Evolutionary conservation across 1,140 invertebrate genomes (phyloP).

Genomic region (Hylaeus volcanicus): DNA sequence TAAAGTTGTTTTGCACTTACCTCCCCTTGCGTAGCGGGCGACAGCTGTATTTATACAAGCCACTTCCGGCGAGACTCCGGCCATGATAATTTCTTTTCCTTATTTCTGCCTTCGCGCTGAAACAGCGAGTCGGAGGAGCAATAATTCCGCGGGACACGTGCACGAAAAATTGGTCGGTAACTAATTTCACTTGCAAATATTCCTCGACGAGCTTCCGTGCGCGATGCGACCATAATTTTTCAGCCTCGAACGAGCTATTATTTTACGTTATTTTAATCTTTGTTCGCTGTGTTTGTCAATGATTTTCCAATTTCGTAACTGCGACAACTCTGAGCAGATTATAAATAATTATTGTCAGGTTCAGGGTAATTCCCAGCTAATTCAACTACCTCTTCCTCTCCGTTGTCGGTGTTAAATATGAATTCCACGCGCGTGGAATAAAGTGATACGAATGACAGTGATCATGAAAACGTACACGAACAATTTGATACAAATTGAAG

Average conservation of each 20-base stretch:
- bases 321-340: not conserved
- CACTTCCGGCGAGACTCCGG: conserved; percentile 49
- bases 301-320: conserved; percentile 2
- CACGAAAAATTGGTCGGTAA: not conserved
- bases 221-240: too few species aligned
- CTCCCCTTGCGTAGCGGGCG: conserved; percentile 32
- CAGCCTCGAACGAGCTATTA: too few species aligned
- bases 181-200: not conserved
- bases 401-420: conserved; percentile 10
- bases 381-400: conserved; percentile 38
- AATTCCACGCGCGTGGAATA: conserved; percentile 7
- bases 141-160: not conserved
- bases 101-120: conserved; percentile 25
- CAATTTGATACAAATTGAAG: conserved; percentile 34
- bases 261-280: not conserved
- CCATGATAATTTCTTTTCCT: conserved; percentile 56
- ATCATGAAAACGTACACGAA: conserved; percentile 33
- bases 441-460: conserved; percentile 23
- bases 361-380: conserved; percentile 30
- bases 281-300: not conserved
- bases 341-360: conserved; percentile 35
- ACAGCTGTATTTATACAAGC: conserved; percentile 66
- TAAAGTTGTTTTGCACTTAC: conserved; percentile 44
- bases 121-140: not conserved
- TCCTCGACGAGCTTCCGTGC: too few species aligned